Conservation (phyloP, 2,797 vertebrate species). For the Crenuchus spilurus region DNA sequence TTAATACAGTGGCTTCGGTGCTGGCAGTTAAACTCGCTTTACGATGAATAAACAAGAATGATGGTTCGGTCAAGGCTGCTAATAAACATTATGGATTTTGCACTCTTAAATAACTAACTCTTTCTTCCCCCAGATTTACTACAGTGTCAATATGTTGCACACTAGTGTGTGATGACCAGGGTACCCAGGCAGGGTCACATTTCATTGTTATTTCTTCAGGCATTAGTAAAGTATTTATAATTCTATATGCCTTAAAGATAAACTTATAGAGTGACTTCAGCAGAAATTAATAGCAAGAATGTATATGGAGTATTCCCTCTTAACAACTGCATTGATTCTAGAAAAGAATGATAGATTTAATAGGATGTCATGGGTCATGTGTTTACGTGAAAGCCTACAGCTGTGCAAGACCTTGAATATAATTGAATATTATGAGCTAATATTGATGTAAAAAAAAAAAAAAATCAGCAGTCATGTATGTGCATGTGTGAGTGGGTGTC, state of each 20-base stretch:
- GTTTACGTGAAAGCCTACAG: neutral
- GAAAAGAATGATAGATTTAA: neutral
- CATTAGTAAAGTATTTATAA: neutral
- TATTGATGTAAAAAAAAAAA: neutral
- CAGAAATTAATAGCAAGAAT: neutral
- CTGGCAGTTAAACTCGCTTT: slow-evolving; percentile 42
- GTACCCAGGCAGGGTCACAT: neutral
- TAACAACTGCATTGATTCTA: neutral
- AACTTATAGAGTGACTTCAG: neutral
- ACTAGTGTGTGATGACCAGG: neutral
- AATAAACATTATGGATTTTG: slow-evolving; percentile 36
- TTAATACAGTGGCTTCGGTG: slow-evolving; percentile 30
- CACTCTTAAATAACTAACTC: slow-evolving; percentile 33
- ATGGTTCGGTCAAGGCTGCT: slow-evolving; percentile 37
- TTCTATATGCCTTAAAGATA: neutral
- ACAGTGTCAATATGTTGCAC: slow-evolving; percentile 2
- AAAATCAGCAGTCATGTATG: neutral
- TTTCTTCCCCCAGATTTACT: neutral
- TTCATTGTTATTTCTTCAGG: slow-evolving; percentile 9
- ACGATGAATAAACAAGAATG: slow-evolving; percentile 51
- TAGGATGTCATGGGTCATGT: neutral
- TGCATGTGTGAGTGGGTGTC: neutral
- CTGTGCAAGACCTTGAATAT: neutral
- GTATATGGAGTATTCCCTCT: neutral
- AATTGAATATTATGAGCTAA: neutral